Evolutionary conservation across 2,797 vertebrate genomes (phyloP), one percentile per base, ranked within the genome.

Genomic region (Cynopterus sphinx): DNA sequence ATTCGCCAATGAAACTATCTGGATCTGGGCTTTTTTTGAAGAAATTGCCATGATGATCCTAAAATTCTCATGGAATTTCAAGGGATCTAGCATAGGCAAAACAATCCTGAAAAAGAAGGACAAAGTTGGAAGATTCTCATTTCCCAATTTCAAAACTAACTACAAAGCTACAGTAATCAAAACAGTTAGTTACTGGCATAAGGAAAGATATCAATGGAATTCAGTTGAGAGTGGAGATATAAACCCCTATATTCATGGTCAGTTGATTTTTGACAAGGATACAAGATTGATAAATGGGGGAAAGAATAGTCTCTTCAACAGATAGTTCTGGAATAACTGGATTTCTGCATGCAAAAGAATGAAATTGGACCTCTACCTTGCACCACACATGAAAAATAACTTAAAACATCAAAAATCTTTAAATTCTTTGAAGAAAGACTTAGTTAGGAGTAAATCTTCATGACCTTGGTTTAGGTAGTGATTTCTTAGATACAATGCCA

Each of bases 1-100:
- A 65, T 89, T 91, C 36, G 74, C 51, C 39, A 89, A 55, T 95
- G 39, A 84, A 83, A 31, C 33, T 26, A 74, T 90, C 43, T 49
- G 28, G 39, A 46, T 24, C 51, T 83, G 31, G 24, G 4, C 19
- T 94, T 91, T 92, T 61, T 82, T 96, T 94, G 22, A 6, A 87
- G 53, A 93, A 90, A 86, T 89, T 86, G 51, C 81, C 12, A 63
- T 33, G 22, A 68, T 83, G 71, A 91, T 63, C 59, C 55, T 92
- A 81, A 94, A 96, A 90, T 94, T 92, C 68, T 82, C 68, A 84
- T 73, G 51, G 36, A 81, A 68, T 59, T 95, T 15, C 41, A 92
- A 57, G 36, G n/a, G 57, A 89, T 33, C 39, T 57, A 82, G 39
- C 57, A 77, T 68, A 93, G 59, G 67, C 41, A 83, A 94, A 91